phyloP scores from a whole-genome alignment of 2,113 vertebrate genomes.

The Cromileptes altivelis region DNA sequence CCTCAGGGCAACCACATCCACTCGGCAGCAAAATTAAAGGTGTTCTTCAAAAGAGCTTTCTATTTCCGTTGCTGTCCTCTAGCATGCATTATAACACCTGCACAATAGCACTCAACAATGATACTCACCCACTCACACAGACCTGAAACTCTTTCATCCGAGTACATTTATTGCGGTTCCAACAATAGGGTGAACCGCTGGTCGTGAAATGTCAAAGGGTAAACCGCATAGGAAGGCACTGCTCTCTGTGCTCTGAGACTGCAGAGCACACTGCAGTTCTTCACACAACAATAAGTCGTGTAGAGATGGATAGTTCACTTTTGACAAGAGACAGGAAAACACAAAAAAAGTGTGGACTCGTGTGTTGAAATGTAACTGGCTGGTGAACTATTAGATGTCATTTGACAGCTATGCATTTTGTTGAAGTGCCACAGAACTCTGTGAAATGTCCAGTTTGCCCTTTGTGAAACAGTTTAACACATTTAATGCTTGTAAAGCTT shows the following conservation, averaged over 20 bases:
- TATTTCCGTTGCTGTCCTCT: constrained; percentile 47
- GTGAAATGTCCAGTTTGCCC: neutral
- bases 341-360: neutral
- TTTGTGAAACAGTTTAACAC: neutral
- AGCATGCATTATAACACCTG: neutral
- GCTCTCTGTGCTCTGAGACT: neutral
- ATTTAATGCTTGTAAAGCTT: neutral
- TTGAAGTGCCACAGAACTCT: neutral
- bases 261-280: neutral
- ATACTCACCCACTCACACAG: neutral
- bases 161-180: constrained; percentile 5
- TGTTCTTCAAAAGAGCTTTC: constrained; percentile 46
- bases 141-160: constrained; percentile 6
- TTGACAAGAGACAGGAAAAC: neutral
- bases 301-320: neutral
- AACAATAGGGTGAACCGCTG: neutral
- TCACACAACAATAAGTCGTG: neutral
- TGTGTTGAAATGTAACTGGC: neutral
- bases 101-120: neutral
- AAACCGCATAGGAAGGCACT: constrained; percentile 10
- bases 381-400: neutral
- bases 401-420: neutral
- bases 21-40: constrained; percentile 50
- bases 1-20: constrained; percentile 41
- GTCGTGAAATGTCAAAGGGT: constrained; percentile 20